Base-by-base conservation (phyloP, 64 coral and sea anemone genomes). In the Orbicella faveolata region DNA sequence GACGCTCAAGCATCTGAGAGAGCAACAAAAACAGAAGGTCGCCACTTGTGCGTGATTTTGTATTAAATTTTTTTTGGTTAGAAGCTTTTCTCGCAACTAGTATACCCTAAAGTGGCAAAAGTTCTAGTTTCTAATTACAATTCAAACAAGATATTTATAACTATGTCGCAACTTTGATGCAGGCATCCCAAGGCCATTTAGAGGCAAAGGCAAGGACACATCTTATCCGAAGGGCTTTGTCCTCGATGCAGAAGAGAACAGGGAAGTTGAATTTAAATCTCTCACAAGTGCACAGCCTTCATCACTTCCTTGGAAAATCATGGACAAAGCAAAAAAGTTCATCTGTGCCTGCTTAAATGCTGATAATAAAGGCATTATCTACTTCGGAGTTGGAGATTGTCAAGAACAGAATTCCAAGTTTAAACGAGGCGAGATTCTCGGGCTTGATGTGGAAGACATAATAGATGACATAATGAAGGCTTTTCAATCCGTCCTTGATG, bases 271-370 rank as follows among this genome's bases (percentile, higher is more conserved):
- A 73, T 89, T 89, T 63, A 89, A 89, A 25, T 89, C 88, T 33
- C 68, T 89, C 54, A 13, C 37, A 67, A 55, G 39, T 57, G 63
- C 76, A 79, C 41, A 53, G 2, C 21, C 9, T n/a, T 68, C 16
- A 52, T 52, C 21, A 17, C n/a, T 89, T 51, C 88, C 88, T 52
- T 89, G 88, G 88, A 89, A 89, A 79, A 80, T 89, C 35, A 89
- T 89, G 87, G 75, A 89, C 39, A 89, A 89, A 20, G 87, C 33
- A 52, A 89, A 89, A 64, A 89, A 89, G 62, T 89, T 89, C 33
- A 79, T 89, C 41, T 89, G 88, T 54, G 88, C 61, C 53, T 89
- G 88, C 63, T 52, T 89, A 35, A 89, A 89, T 89, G 77, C 76
- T 20, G 65, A 89, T 36, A 79, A 76, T 25, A 89, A 54, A 72